Evolutionary conservation across 1,140 invertebrate genomes (phyloP).

Genomic region (Arion vulgaris): DNA sequence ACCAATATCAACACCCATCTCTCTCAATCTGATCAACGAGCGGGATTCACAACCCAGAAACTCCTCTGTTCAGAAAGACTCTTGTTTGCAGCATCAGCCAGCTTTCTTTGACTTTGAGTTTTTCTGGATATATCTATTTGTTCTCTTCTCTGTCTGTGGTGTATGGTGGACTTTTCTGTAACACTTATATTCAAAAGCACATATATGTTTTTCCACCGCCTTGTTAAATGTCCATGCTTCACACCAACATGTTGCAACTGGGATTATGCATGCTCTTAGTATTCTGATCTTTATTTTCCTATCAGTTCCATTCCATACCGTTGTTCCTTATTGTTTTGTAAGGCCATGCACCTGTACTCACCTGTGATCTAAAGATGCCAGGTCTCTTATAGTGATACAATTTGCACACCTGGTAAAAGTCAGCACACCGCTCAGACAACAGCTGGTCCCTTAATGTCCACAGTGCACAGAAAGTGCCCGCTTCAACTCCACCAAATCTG

Average conservation of each 20-base stretch:
- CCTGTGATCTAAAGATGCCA: conserved; percentile 77
- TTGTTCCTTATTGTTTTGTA: neutral
- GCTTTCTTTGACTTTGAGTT: too few species aligned
- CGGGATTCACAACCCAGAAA: too few species aligned
- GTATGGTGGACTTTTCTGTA: too few species aligned
- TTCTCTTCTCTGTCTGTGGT: too few species aligned
- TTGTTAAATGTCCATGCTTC: neutral
- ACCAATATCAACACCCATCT: too few species aligned
- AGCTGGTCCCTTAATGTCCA: conserved; percentile 86
- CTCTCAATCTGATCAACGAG: too few species aligned
- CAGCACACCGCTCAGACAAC: conserved; percentile 83
- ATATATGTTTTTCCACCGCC: neutral
- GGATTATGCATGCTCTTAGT: too few species aligned
- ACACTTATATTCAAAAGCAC: too few species aligned
- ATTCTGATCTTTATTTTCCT: too few species aligned
- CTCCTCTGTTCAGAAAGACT: too few species aligned
- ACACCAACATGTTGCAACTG: neutral
- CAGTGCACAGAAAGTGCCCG: conserved; percentile 85
- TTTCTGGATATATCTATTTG: too few species aligned
- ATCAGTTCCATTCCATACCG: neutral
- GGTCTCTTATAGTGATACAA: conserved; percentile 88
- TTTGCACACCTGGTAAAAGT: conserved; percentile 89
- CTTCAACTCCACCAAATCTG: conserved; percentile 87
- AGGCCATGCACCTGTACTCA: conserved; percentile 32
- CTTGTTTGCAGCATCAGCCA: too few species aligned